A percentile compares a stretch with the other conserved stretches of the same genome.
phyloP scores from a whole-genome alignment of 2,797 vertebrate genomes.

The Thunnus albacares region DNA sequence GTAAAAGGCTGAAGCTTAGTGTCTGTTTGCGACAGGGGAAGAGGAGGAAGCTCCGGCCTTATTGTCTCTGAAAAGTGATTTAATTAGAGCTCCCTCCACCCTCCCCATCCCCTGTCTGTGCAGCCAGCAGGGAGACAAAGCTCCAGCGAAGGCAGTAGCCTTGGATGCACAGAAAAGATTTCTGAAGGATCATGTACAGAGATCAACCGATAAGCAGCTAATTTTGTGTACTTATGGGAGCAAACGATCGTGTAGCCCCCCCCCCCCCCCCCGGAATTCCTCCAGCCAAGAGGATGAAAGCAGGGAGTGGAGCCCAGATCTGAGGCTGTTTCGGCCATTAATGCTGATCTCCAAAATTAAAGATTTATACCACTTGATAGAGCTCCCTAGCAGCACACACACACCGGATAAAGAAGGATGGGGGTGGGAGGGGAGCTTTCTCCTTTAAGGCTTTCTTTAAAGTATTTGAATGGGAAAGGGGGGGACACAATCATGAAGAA shows the following conservation, averaged over 20 bases:
- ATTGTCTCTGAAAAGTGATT: slow-evolving; percentile 93
- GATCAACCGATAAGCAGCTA: slow-evolving; percentile 99
- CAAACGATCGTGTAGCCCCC: slow-evolving; percentile 83
- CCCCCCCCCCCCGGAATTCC: slow-evolving; percentile 79
- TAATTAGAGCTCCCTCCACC: slow-evolving; percentile 86
- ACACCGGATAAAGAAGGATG: slow-evolving; percentile 70
- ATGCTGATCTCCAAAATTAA: slow-evolving; percentile 92
- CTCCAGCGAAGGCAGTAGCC: slow-evolving; percentile 84
- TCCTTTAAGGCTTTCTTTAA: slow-evolving; percentile 85
- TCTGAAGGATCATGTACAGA: slow-evolving; percentile 96
- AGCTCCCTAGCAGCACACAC: slow-evolving; percentile 75
- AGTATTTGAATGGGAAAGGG: slow-evolving; percentile 83
- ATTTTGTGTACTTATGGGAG: slow-evolving; percentile 98
- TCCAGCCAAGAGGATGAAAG: slow-evolving; percentile 86
- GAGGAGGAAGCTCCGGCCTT: slow-evolving; percentile 88
- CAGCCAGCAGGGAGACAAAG: slow-evolving; percentile 74
- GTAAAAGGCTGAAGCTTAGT: slow-evolving; percentile 82
- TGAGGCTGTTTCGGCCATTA: slow-evolving; percentile 90
- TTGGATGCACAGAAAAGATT: slow-evolving; percentile 90
- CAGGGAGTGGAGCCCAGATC: slow-evolving; percentile 83
- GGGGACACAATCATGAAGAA: slow-evolving; percentile 88
- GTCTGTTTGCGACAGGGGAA: slow-evolving; percentile 81
- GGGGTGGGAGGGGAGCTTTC: slow-evolving; percentile 43
- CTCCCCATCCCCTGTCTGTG: slow-evolving; percentile 29
- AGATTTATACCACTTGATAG: slow-evolving; percentile 92